Evolutionary conservation across 2,888 invertebrate genomes (phyloP).

Genomic region (Drosophila bunnanda): DNA sequence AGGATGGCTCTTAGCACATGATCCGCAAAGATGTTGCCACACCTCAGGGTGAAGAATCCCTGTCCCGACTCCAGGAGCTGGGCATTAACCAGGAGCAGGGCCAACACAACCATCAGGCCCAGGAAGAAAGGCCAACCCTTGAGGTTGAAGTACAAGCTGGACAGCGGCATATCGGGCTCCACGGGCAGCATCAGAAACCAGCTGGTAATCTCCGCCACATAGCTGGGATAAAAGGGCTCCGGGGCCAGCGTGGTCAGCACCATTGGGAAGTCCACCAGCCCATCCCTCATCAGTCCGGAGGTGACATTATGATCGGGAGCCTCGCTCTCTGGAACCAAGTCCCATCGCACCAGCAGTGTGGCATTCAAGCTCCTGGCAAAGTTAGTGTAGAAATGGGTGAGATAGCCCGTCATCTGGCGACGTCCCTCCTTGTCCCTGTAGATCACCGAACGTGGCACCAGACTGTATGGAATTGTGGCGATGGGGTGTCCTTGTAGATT

Average conservation of each 20-base stretch:
- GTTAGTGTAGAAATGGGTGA: slow-evolving; percentile 50
- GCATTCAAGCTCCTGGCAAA: slow-evolving; percentile 67
- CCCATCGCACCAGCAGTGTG: slow-evolving; percentile 42
- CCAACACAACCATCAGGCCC: slow-evolving; percentile 15
- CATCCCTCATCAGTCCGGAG: not conserved
- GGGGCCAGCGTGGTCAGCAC: slow-evolving; percentile 9
- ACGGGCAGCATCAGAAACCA: slow-evolving; percentile 71
- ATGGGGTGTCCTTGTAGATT: slow-evolving; percentile 57
- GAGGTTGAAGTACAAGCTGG: slow-evolving; percentile 10
- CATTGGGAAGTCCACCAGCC: slow-evolving; percentile 55
- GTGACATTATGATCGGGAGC: not conserved
- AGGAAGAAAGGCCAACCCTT: slow-evolving; percentile 22
- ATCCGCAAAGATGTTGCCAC: slow-evolving; percentile 34
- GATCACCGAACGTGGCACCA: slow-evolving; percentile 64
- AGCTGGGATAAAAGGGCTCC: slow-evolving; percentile 20
- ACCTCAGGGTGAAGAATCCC: slow-evolving; percentile 3
- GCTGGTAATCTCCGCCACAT: slow-evolving; percentile 57
- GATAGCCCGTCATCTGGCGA: slow-evolving; percentile 56
- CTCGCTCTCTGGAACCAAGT: slow-evolving; percentile 6
- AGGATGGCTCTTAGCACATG: slow-evolving; percentile 66
- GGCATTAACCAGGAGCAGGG: slow-evolving; percentile 14
- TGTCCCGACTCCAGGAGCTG: slow-evolving; percentile 15
- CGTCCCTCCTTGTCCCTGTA: slow-evolving; percentile 46
- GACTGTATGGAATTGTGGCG: slow-evolving; percentile 57
- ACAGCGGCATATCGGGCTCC: slow-evolving; percentile 47